Evolutionary conservation across 2,113 vertebrate genomes (phyloP).

Genomic region (Petroica traversi): DNA sequence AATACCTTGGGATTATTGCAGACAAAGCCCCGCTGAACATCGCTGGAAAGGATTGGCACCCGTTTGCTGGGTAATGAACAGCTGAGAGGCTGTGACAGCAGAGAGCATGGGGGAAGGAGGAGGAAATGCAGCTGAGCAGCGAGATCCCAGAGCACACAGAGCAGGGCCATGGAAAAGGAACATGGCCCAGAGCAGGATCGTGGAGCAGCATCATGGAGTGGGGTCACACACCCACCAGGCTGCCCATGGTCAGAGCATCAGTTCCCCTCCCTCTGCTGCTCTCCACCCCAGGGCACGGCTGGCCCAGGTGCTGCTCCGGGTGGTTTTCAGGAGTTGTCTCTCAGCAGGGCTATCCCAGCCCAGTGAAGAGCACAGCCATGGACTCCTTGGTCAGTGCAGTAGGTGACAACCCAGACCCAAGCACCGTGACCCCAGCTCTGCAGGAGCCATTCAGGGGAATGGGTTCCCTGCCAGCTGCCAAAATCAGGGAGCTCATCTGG

Average conservation of each 20-base stretch:
- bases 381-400: rapidly evolving
- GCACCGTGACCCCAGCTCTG: not conserved
- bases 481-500: not conserved
- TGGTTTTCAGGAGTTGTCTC: not conserved
- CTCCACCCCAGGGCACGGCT: not conserved
- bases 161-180: not conserved
- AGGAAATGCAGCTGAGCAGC: not conserved
- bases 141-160: not conserved
- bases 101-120: not conserved
- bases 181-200: not conserved
- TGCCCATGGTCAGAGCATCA: rapidly evolving
- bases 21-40: not conserved
- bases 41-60: not conserved
- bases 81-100: not conserved
- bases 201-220: not conserved
- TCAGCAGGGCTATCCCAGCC: not conserved
- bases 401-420: not conserved
- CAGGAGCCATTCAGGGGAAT: not conserved
- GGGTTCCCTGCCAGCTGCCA: not conserved
- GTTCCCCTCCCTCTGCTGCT: not conserved
- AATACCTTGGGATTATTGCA: not conserved
- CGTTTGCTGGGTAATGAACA: not conserved
- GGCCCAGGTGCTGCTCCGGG: not conserved
- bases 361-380: rapidly evolving
- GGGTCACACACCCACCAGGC: rapidly evolving